Percentiles rank a stretch among this genome's conserved stretches.
Conservation (phyloP, 2,797 vertebrate genomes). For the Cygnus olor region DNA sequence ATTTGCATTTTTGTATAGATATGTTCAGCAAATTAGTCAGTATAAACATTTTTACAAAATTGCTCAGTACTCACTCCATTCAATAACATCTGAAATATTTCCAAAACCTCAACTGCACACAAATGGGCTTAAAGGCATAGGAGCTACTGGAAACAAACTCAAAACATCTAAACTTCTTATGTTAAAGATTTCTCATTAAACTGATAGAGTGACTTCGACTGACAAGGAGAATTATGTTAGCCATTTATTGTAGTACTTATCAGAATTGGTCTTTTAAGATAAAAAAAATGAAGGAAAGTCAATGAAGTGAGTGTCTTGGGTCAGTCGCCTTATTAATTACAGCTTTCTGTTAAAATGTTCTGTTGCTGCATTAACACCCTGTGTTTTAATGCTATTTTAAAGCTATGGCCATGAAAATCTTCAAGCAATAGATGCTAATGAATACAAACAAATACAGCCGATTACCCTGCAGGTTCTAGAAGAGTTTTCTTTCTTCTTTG, state of each 20-base stretch:
- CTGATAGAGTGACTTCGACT: not conserved
- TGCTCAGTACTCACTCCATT: not conserved
- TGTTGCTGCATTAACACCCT: not conserved
- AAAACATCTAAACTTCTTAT: not conserved
- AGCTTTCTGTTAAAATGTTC: not conserved
- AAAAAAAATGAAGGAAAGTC: not conserved
- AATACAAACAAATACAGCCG: not conserved
- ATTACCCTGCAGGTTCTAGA: not conserved
- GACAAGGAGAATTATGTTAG: not conserved
- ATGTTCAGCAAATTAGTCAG: not conserved
- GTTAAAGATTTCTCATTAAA: not conserved
- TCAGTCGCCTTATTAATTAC: conserved; percentile 15
- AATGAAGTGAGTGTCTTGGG: not conserved
- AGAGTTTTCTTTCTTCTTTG: not conserved
- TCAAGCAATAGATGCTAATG: not conserved
- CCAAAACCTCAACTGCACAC: not conserved
- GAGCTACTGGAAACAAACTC: not conserved
- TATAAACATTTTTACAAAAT: not conserved
- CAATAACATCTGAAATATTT: not conserved
- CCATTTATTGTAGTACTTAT: not conserved
- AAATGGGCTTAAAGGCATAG: not conserved
- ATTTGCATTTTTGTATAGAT: not conserved
- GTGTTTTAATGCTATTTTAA: too few species aligned
- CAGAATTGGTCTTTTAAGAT: not conserved
- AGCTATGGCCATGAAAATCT: not conserved